Evolutionary conservation across 2,113 vertebrate species (phyloP), one percentile per base, ranked within the genome.

Genomic region (Sinocyclocheilus anophthalmus): DNA sequence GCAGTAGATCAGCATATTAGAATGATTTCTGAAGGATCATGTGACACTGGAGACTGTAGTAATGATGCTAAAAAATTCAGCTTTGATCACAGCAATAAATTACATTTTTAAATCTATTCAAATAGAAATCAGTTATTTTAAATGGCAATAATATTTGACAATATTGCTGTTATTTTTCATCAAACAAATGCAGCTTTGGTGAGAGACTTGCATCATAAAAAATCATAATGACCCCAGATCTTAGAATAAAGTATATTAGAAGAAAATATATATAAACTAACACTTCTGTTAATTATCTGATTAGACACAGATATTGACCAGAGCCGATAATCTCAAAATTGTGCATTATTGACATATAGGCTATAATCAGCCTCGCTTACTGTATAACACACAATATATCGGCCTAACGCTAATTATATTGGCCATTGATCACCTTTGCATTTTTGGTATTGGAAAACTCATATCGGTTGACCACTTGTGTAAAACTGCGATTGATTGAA

Each of bases 21-120:
- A 12, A 63, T 65, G 61, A 65, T 26, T 65, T 65, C 24, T 65
- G 61, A 63, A 63, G 61, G 61, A 63, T 63, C n/a, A 63, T 63
- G n/a, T 18, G 13, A 67, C 63, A 67, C 63, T 30, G 63, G 8
- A 33, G 30, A 37, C 63, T 67, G 26, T 5, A 30, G 67, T 70
- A 37, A 69, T 37, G 30, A 37, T 37, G 26, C 67, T 69, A 13
- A 69, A 3, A 18, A 33, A 70, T 10, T 37, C 30, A 70, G 30
- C 67, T 70, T 42, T 72, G 18, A 72, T 39, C 69, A 39, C 18
- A 72, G 67, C 0, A 20, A 16, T 33, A 8, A 70, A 72, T 70
- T n/a, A 42, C 33, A 39, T 72, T 72, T 72, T 42, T 11, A 72
- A 12, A 69, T 69, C 1, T 37, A 69, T 18, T 69, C 6, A 18